Evolutionary conservation across 2,113 vertebrate species (phyloP).

Genomic region (Aldabrachelys gigantea): DNA sequence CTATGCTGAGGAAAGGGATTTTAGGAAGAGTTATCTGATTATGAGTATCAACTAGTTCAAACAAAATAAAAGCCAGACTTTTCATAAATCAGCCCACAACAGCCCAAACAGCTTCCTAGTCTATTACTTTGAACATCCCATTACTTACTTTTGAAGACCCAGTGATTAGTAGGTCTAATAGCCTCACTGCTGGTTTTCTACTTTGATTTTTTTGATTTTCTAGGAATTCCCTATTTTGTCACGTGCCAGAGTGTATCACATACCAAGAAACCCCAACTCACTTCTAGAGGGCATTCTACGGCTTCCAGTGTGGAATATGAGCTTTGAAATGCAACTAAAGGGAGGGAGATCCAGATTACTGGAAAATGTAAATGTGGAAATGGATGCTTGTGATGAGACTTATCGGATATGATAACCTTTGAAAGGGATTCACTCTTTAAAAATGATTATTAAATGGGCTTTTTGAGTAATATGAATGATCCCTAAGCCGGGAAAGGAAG

Average conservation of each 20-base stretch:
- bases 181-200: neutral
- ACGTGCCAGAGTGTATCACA: neutral
- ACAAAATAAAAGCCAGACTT: neutral
- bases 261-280: neutral
- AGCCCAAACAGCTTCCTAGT: conserved; percentile 18
- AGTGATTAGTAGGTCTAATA: neutral
- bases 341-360: conserved; percentile 27
- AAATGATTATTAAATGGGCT: conserved; percentile 27
- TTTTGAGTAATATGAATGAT: conserved; percentile 34
- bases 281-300: neutral
- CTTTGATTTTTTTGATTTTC: conserved; percentile 15
- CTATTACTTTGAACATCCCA: conserved; percentile 10
- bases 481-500: conserved; percentile 21
- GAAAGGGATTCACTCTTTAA: conserved; percentile 30
- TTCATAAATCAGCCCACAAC: neutral
- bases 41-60: neutral
- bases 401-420: neutral
- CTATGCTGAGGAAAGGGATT: neutral
- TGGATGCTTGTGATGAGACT: neutral
- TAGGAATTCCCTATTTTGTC: conserved; percentile 5
- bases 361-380: conserved; percentile 43
- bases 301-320: conserved; percentile 8
- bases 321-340: conserved; percentile 37
- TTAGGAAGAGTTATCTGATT: neutral
- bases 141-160: neutral